Evolutionary conservation across 1,140 invertebrate species (phyloP).

Genomic region (Sycophaga agraensis): DNA sequence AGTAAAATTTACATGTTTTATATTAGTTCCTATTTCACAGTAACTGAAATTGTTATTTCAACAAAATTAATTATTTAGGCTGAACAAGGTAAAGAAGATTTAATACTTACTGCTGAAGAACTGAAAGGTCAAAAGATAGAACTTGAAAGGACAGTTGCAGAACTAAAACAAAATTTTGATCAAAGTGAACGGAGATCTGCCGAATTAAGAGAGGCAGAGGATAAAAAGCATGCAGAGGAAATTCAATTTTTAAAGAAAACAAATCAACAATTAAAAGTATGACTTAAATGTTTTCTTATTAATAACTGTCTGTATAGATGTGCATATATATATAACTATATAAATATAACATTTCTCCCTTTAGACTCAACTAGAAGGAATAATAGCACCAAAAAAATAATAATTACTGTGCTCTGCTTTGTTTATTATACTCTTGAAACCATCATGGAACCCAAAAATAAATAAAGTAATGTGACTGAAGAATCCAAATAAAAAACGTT

Average conservation of each 20-base stretch:
- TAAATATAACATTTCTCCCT: slow-evolving; percentile 47
- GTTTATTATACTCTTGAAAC: too few species aligned
- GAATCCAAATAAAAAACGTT: too few species aligned
- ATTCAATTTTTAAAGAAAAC: slow-evolving; percentile 89
- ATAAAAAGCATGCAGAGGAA: slow-evolving; percentile 90
- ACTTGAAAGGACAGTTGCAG: slow-evolving; percentile 77
- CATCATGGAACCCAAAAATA: too few species aligned
- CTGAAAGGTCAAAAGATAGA: slow-evolving; percentile 71
- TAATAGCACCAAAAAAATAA: slow-evolving; percentile 89
- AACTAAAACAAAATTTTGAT: slow-evolving; percentile 81
- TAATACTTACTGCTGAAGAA: slow-evolving; percentile 60
- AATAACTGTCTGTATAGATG: too few species aligned
- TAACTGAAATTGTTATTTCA: neutral
- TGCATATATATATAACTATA: slow-evolving; percentile 20
- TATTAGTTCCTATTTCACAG: neutral
- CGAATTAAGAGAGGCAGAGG: slow-evolving; percentile 81
- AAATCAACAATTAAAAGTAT: slow-evolving; percentile 88
- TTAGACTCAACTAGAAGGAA: slow-evolving; percentile 86
- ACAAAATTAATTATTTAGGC: slow-evolving; percentile 44
- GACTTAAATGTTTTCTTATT: neutral
- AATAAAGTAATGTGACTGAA: too few species aligned
- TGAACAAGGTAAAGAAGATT: slow-evolving; percentile 72
- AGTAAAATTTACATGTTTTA: slow-evolving; percentile 47
- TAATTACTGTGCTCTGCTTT: neutral
- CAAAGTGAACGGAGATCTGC: slow-evolving; percentile 81